Conservation (phyloP, 2,797 vertebrate genomes). For the Neopelma chrysocephalum region DNA sequence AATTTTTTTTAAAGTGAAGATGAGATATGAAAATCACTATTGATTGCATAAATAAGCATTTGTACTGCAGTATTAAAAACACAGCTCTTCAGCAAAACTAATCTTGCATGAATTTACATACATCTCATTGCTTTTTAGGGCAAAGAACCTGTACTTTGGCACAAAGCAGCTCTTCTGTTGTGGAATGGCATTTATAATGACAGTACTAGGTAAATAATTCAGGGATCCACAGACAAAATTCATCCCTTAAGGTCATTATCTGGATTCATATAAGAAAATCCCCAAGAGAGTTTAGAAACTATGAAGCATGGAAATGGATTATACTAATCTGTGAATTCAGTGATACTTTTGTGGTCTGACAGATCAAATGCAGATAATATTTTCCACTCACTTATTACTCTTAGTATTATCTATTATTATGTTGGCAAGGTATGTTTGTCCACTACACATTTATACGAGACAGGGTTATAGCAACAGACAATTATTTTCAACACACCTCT, state of each 20-base stretch:
- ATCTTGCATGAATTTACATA: background rate
- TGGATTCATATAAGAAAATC: constrained; percentile 18
- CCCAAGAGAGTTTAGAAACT: background rate
- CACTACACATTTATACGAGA: background rate
- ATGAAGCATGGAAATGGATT: constrained; percentile 7
- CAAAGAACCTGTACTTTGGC: background rate
- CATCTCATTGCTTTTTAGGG: background rate
- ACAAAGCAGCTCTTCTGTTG: background rate
- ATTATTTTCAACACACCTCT: background rate
- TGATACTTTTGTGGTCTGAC: background rate
- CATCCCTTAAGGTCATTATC: background rate
- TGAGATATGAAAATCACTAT: background rate
- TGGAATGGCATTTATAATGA: background rate
- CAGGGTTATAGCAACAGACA: background rate
- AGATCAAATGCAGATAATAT: background rate
- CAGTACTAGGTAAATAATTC: background rate
- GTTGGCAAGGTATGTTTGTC: background rate
- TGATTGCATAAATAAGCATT: background rate
- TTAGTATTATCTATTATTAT: background rate
- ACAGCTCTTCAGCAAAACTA: background rate
- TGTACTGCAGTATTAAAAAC: background rate
- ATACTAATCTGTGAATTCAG: background rate
- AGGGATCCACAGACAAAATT: constrained; percentile 13
- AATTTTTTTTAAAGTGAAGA: background rate
- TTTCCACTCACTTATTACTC: background rate